Percentiles rank a stretch among this genome's conserved stretches.
These are phyloP conservation scores for Melanogrammus aeglefinus DNA, from an alignment of 2,797 vertebrate species.

Conservation along the genomic window DNA sequence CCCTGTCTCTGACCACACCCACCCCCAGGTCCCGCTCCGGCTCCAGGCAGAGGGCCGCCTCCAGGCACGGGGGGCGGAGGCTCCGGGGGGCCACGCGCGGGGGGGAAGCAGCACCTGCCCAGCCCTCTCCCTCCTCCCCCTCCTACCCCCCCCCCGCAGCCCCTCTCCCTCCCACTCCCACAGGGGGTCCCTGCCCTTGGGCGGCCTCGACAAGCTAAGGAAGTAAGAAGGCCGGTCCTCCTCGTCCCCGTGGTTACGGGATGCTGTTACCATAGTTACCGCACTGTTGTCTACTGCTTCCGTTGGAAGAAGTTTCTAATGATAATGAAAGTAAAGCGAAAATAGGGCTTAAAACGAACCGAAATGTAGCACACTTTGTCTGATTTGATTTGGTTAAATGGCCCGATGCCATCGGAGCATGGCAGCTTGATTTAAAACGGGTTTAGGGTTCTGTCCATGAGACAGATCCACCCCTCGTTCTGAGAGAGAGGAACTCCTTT, in stretches of 20 bases:
- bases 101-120: conserved; percentile 78
- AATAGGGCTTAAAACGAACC: neutral
- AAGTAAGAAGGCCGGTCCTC: conserved; percentile 74
- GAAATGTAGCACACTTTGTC: neutral
- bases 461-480: too few species aligned
- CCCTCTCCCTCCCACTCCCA: conserved; percentile 74
- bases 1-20: too few species aligned
- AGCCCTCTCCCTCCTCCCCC: conserved; percentile 76
- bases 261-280: too few species aligned
- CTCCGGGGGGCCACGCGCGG: conserved; percentile 67
- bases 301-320: too few species aligned
- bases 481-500: too few species aligned
- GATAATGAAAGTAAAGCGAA: neutral
- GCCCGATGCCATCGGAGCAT: neutral
- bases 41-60: conserved; percentile 79
- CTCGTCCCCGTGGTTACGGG: too few species aligned
- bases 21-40: conserved; percentile 47
- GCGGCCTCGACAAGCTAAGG: conserved; percentile 88
- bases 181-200: conserved; percentile 66
- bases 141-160: conserved; percentile 70
- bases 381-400: neutral
- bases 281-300: too few species aligned
- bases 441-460: too few species aligned
- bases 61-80: conserved; percentile 72
- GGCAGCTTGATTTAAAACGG: neutral